Conservation (phyloP, 2,797 vertebrate species). For the Phoeniculus purpureus region DNA sequence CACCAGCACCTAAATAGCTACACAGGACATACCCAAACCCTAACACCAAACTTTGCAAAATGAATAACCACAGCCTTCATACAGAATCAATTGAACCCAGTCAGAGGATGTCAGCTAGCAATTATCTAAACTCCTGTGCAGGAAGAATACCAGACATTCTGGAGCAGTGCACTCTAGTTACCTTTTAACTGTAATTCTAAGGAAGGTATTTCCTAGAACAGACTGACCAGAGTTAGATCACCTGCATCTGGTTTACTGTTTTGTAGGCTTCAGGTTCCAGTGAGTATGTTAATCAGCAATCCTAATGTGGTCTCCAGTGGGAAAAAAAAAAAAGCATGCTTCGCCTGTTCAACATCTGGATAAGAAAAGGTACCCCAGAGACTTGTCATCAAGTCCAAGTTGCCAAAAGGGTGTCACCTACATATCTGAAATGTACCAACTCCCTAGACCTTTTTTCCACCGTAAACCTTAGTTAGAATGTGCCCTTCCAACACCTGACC, state of each 20-base stretch:
- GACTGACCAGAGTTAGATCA: background rate
- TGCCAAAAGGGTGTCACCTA: background rate
- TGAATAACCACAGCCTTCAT: background rate
- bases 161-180: background rate
- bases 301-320: background rate
- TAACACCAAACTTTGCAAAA: background rate
- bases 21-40: background rate
- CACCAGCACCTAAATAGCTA: background rate
- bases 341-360: background rate
- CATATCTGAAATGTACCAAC: background rate
- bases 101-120: background rate
- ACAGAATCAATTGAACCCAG: background rate
- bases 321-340: background rate
- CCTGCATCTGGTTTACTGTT: rapidly evolving
- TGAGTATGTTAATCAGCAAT: background rate
- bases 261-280: background rate
- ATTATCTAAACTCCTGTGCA: background rate
- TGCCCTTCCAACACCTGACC: background rate
- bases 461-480: background rate
- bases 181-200: background rate
- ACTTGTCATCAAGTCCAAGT: background rate
- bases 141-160: background rate
- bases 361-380: background rate
- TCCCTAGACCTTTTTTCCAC: background rate
- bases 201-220: background rate